These are phyloP conservation scores for Vanacampus margaritifer DNA, from an alignment of 2,113 vertebrate genomes.

Conservation along the genomic window DNA sequence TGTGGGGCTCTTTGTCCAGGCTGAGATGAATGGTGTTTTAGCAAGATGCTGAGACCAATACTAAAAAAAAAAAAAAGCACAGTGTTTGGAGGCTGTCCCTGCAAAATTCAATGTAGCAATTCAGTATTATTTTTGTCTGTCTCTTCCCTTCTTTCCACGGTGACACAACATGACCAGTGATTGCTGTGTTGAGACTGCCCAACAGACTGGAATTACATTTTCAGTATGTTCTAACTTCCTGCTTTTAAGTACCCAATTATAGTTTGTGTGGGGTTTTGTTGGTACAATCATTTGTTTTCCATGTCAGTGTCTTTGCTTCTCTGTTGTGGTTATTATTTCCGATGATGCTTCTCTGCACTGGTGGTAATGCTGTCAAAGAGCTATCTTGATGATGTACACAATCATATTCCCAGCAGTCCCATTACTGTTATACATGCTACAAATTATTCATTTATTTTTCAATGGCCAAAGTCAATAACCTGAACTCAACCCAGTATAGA, in stretches of 20 bases:
- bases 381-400: background rate
- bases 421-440: background rate
- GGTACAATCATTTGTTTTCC: background rate
- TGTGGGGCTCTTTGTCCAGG: slow-evolving; percentile 23
- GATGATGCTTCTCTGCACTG: background rate
- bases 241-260: background rate
- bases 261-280: background rate
- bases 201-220: slow-evolving; percentile 25
- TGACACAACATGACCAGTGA: slow-evolving; percentile 12
- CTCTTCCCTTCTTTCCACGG: slow-evolving; percentile 8
- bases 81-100: slow-evolving; percentile 36
- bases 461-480: background rate
- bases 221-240: slow-evolving; percentile 33
- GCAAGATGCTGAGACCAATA: slow-evolving; percentile 23
- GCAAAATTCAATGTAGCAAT: slow-evolving; percentile 10
- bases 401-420: slow-evolving; percentile 1
- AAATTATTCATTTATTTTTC: background rate
- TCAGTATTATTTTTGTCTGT: slow-evolving; percentile 31
- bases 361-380: background rate
- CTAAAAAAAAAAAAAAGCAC: slow-evolving; percentile 33
- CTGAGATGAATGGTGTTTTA: slow-evolving; percentile 41
- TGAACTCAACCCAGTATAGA: background rate
- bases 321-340: background rate
- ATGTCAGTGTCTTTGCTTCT: background rate
- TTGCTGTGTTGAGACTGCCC: slow-evolving; percentile 7